These are phyloP conservation scores for Globodera rostochiensis DNA, from an alignment of 1,140 invertebrate genomes.

Conservation along the genomic window DNA sequence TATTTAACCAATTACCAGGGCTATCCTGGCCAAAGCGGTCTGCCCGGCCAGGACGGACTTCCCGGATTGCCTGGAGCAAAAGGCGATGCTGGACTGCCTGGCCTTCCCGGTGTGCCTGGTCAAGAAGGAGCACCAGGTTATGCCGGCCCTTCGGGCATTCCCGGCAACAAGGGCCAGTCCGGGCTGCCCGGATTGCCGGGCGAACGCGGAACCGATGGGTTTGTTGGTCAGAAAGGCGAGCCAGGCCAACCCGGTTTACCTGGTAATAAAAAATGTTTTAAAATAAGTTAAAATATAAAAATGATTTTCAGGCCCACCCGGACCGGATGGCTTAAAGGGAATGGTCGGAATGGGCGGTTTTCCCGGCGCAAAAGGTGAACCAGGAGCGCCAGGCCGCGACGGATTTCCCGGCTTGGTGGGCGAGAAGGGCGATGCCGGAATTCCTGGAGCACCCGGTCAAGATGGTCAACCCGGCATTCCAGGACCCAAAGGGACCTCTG, in stretches of 20 bases:
- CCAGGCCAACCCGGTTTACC: slow-evolving; percentile 53
- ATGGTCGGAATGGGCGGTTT: slow-evolving; percentile 68
- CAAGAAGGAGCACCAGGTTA: neutral
- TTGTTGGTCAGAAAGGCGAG: slow-evolving; percentile 66
- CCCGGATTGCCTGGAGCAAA: slow-evolving; percentile 60
- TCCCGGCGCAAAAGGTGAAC: slow-evolving; percentile 52
- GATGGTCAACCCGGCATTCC: slow-evolving; percentile 66
- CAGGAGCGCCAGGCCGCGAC: slow-evolving; percentile 44
- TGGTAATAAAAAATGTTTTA: slow-evolving; percentile 67
- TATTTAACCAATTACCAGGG: slow-evolving; percentile 1
- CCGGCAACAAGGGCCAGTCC: slow-evolving; percentile 72
- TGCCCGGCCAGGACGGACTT: slow-evolving; percentile 37
- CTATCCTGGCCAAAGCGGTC: slow-evolving; percentile 15
- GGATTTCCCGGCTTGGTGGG: slow-evolving; percentile 61
- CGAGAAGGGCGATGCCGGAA: slow-evolving; percentile 55
- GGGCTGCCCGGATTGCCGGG: slow-evolving; percentile 58
- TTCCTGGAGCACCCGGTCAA: slow-evolving; percentile 65
- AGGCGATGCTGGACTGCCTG: slow-evolving; percentile 55
- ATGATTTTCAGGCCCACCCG: slow-evolving; percentile 52
- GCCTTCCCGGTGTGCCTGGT: slow-evolving; percentile 54
- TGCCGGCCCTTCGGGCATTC: slow-evolving; percentile 66
- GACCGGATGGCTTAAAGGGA: slow-evolving; percentile 42
- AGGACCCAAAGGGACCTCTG: slow-evolving; percentile 41
- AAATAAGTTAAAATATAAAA: slow-evolving; percentile 56
- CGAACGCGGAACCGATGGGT: slow-evolving; percentile 65